These are phyloP conservation scores for Eciton burchellii DNA, from an alignment of 1,140 invertebrate species.

Conservation along the genomic window DNA sequence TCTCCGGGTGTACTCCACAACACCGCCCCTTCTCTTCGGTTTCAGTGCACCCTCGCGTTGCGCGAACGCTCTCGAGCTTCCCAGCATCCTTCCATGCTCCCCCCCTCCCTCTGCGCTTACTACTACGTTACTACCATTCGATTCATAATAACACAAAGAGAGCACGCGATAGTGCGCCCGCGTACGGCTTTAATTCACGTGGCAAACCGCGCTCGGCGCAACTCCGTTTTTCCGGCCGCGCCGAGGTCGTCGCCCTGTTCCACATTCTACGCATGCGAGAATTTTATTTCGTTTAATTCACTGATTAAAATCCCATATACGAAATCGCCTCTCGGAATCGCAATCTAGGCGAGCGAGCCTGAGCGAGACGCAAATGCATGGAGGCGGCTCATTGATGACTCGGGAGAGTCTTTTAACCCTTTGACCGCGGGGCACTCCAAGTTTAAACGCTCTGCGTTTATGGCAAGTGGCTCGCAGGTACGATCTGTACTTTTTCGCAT, in stretches of 20 bases:
- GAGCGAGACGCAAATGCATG: too few relatives aligned
- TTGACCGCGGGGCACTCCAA: too few relatives aligned
- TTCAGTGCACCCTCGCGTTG: slow-evolving; percentile 30
- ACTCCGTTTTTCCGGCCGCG: slow-evolving; percentile 12
- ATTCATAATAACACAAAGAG: slow-evolving; percentile 67
- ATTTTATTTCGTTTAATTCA: background rate
- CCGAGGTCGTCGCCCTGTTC: background rate
- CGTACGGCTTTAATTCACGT: slow-evolving; percentile 72
- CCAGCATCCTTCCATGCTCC: slow-evolving; percentile 13
- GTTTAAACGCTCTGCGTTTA: too few relatives aligned
- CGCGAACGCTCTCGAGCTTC: slow-evolving; percentile 47
- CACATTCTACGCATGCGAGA: background rate
- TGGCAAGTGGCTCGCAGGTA: too few relatives aligned
- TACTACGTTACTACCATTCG: slow-evolving; percentile 73
- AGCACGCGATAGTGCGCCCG: slow-evolving; percentile 68
- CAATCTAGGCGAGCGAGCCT: background rate
- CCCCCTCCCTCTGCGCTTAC: slow-evolving; percentile 56
- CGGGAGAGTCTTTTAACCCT: background rate
- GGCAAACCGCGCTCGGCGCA: slow-evolving; percentile 1
- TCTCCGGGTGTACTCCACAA: slow-evolving; percentile 38
- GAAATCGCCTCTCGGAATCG: background rate
- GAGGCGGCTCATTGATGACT: background rate
- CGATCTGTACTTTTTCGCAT: too few relatives aligned
- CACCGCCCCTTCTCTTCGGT: slow-evolving; percentile 38
- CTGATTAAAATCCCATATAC: background rate